Conservation (phyloP, 2,113 vertebrate species). For the Elachura formosa region DNA sequence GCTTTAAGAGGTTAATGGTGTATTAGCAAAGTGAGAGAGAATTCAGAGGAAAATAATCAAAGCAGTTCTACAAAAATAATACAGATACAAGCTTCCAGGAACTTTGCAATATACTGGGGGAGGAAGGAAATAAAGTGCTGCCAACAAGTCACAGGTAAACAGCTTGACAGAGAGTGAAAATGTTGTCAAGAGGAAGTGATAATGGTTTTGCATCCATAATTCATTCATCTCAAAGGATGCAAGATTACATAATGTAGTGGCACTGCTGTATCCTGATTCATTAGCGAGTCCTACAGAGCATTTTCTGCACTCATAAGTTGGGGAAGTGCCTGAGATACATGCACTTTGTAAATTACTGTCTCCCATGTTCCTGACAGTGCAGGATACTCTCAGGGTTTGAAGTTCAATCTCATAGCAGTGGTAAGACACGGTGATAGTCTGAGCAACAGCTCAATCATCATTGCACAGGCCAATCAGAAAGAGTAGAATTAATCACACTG, state of each 20-base stretch:
- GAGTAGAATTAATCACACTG: not conserved
- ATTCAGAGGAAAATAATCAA: not conserved
- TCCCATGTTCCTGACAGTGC: not conserved
- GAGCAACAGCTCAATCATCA: not conserved
- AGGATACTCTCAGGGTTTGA: not conserved
- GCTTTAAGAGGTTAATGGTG: not conserved
- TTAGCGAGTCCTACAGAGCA: not conserved
- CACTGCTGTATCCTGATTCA: not conserved
- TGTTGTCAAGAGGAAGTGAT: not conserved
- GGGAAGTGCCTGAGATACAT: not conserved
- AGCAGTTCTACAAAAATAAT: not conserved
- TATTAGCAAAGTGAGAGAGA: not conserved
- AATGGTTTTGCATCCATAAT: slow-evolving; percentile 34
- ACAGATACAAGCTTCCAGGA: not conserved
- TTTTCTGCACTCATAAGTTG: not conserved
- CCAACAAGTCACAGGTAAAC: not conserved
- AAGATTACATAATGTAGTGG: not conserved
- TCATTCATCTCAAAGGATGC: not conserved
- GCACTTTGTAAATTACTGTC: not conserved
- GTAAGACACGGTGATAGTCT: not conserved
- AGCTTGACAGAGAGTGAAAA: not conserved
- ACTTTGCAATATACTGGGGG: not conserved
- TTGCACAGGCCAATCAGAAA: not conserved
- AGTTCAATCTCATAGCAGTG: not conserved
- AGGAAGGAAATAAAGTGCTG: not conserved